Base-by-base conservation (phyloP, 1,140 invertebrate species). In the Drosophila pandora region DNA sequence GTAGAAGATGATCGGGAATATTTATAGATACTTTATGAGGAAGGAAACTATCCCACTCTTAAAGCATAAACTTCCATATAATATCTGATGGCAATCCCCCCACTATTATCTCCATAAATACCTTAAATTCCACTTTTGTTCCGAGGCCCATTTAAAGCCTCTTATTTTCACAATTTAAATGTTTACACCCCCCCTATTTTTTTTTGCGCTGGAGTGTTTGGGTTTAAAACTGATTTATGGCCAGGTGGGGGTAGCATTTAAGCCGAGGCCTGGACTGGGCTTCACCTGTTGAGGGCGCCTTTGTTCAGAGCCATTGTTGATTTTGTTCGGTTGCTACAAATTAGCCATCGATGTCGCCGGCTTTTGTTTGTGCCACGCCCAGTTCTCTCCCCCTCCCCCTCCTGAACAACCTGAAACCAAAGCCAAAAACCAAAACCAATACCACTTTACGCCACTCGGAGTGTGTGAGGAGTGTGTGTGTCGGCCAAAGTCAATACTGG, bases 341-440 rank as follows among this genome's bases (percentile, higher is more conserved):
- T 65, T 65, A 65, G 62, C 45, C 62, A 41, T 62, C 34, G 62
- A 49, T 62, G 45, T 62, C 45, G 57, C 45, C 45, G 43, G 45
- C 57, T 49, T 65, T 64, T 64, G 62, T 64, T 64, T 64, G 12
- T 55, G 7, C 13, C 17, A 13, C 37, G 17, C 50, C 12, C 17
- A 6, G 10, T 2, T 13, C 21, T 28, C 25, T 5, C 25, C 21
- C 13, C 13, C 13, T 4, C 5, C 3, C 10, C n/a, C 13, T n/a
- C 10, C 0, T 2, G 2, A 2, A n/a, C 3, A n/a, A 0, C 39
- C 39, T 17, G 9, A 13, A 43, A 21, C 41, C 39, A 43, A 13
- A n/a, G 9, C 37, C 37, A 41, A 13, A 43, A 8, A 7, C 39
- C 13, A 43, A 21, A 13, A 21, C 41, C 41, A 13, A 43, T 13